Evolutionary conservation across 1,140 invertebrate genomes (phyloP).

Genomic region (Microplitis mediator): DNA sequence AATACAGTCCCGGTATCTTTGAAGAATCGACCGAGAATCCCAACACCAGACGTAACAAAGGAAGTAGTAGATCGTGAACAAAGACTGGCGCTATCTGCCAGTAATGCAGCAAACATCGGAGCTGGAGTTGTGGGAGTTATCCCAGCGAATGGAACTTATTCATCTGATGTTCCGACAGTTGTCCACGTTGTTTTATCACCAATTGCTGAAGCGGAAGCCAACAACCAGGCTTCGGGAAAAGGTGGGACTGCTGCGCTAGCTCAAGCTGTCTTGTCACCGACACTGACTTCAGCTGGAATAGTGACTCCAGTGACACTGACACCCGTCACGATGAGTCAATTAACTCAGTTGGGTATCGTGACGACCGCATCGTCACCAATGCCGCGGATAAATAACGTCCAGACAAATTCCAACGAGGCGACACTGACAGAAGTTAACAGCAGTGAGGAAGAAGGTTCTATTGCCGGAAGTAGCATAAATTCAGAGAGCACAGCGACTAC

Average conservation of each 20-base stretch:
- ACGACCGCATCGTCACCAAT: slow-evolving; percentile 49
- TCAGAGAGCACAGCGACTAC: slow-evolving; percentile 51
- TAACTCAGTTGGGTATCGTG: slow-evolving; percentile 53
- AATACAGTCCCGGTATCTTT: slow-evolving; percentile 71
- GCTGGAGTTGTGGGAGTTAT: slow-evolving; percentile 71
- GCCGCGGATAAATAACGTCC: slow-evolving; percentile 21
- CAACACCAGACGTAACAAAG: slow-evolving; percentile 84
- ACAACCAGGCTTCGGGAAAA: slow-evolving; percentile 71
- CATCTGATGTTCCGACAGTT: slow-evolving; percentile 69
- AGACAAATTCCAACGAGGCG: slow-evolving; percentile 37
- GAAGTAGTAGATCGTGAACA: slow-evolving; percentile 75
- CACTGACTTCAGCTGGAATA: slow-evolving; percentile 63
- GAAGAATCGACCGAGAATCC: slow-evolving; percentile 80
- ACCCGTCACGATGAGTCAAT: slow-evolving; percentile 60
- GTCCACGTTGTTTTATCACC: slow-evolving; percentile 79
- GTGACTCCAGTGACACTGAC: slow-evolving; percentile 66
- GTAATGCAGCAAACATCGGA: slow-evolving; percentile 61
- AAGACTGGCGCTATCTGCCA: slow-evolving; percentile 62
- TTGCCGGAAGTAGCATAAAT: slow-evolving; percentile 28
- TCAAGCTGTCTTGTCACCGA: slow-evolving; percentile 72
- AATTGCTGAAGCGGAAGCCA: slow-evolving; percentile 70
- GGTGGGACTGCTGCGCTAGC: slow-evolving; percentile 73
- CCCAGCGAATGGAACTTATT: slow-evolving; percentile 61
- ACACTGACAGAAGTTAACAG: slow-evolving; percentile 56
- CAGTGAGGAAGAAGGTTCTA: slow-evolving; percentile 53